phyloP scores from a whole-genome alignment of 2,113 vertebrate species.

The Nerophis ophidion region DNA sequence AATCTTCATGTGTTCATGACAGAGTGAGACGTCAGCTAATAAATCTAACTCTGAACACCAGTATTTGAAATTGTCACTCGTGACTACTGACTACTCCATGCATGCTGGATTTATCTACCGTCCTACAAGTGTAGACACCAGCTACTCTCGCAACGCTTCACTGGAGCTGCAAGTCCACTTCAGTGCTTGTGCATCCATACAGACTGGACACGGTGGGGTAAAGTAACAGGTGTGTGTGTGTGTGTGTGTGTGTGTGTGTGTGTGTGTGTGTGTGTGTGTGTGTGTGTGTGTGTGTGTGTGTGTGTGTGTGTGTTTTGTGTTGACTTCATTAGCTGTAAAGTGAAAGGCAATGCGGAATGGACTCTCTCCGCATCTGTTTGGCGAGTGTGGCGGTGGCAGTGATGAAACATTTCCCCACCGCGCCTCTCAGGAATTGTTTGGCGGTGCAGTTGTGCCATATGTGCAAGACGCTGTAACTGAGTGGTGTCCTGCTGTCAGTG shows the following conservation, averaged over 20 bases:
- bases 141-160: constrained; percentile 18
- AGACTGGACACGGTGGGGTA: constrained; percentile 14
- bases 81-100: no score
- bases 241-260: no score
- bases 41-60: no score
- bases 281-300: no score
- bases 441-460: constrained; percentile 49
- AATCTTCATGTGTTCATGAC: no score
- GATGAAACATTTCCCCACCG: constrained; percentile 38
- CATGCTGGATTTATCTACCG: constrained; percentile 9
- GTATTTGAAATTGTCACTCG: no score
- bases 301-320: constrained; percentile 18
- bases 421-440: constrained; percentile 34
- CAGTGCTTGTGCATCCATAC: constrained; percentile 19
- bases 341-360: neutral
- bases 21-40: no score
- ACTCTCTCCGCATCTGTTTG: constrained; percentile 25
- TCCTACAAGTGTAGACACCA: constrained; percentile 20
- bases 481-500: constrained; percentile 32
- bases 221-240: constrained; percentile 48
- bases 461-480: constrained; percentile 35
- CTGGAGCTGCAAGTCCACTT: constrained; percentile 17
- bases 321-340: constrained; percentile 31
- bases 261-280: no score
- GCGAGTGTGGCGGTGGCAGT: constrained; percentile 14